Conservation (phyloP, 2,113 vertebrate genomes). For the Gavia stellata region DNA sequence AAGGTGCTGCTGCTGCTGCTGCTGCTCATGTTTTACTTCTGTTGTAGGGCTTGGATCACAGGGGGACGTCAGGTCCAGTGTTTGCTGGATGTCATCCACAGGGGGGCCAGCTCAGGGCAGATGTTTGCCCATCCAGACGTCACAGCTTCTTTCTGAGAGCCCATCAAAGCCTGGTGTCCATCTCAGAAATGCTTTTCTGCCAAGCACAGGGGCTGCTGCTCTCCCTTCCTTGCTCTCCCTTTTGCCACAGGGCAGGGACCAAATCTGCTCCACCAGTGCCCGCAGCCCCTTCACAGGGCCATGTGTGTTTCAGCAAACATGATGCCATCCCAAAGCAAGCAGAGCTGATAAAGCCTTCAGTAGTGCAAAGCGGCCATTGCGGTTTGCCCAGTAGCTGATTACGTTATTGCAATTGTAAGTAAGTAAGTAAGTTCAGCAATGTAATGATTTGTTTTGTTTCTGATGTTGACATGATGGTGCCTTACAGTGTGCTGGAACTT, state of each 20-base stretch:
- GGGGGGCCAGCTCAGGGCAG: not conserved
- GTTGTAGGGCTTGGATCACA: not conserved
- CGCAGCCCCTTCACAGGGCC: not conserved
- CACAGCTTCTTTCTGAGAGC: not conserved
- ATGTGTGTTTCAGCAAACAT: fast-evolving
- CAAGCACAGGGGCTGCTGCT: not conserved
- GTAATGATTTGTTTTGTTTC: not conserved
- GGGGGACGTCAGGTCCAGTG: not conserved
- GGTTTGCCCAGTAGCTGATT: not conserved
- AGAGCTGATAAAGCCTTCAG: not conserved
- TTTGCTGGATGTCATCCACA: not conserved
- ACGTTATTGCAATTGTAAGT: not conserved
- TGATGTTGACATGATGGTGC: not conserved
- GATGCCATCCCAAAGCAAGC: not conserved
- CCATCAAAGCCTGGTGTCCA: not conserved
- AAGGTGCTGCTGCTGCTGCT: not conserved
- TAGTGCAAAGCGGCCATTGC: fast-evolving
- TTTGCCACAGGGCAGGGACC: not conserved
- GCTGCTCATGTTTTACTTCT: not conserved
- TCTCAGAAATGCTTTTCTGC: not conserved
- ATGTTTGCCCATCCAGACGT: not conserved
- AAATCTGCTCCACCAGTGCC: not conserved
- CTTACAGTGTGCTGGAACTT: not conserved
- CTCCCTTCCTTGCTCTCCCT: not conserved
- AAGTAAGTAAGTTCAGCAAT: not conserved